phyloP scores from a whole-genome alignment of 2,797 vertebrate genomes.

The Tolypeutes matacus region DNA sequence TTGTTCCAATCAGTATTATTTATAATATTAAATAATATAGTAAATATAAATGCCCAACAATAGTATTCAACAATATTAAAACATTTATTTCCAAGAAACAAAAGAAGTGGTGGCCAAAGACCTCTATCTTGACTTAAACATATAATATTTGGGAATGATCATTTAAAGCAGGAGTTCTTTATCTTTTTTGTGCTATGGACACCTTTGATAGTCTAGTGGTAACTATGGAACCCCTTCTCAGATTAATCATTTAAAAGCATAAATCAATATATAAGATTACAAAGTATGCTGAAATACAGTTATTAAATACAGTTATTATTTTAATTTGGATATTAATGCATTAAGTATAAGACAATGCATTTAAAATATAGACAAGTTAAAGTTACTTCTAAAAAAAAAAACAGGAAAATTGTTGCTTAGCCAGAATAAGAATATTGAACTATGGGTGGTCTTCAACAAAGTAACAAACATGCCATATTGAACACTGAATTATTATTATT shows the following conservation, averaged over 20 bases:
- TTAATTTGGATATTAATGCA: not conserved
- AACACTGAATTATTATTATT: not conserved
- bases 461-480: not conserved
- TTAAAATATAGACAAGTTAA: not conserved
- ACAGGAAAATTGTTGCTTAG: not conserved
- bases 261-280: slow-evolving; percentile 26
- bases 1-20: slow-evolving; percentile 29
- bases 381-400: not conserved
- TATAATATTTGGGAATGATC: not conserved
- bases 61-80: not conserved
- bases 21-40: not conserved
- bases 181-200: not conserved
- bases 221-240: not conserved
- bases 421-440: not conserved
- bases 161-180: not conserved
- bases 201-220: not conserved
- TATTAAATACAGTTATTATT: not conserved
- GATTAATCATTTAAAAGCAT: slow-evolving; percentile 28
- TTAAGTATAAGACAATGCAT: not conserved
- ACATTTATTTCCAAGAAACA: not conserved
- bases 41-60: not conserved
- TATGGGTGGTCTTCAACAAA: slow-evolving; percentile 2
- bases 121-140: not conserved
- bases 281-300: slow-evolving; percentile 8
- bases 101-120: not conserved